Percentiles rank a stretch among this genome's conserved stretches.
phyloP scores from a whole-genome alignment of 2,113 vertebrate species.

The Callionymus lyra region DNA sequence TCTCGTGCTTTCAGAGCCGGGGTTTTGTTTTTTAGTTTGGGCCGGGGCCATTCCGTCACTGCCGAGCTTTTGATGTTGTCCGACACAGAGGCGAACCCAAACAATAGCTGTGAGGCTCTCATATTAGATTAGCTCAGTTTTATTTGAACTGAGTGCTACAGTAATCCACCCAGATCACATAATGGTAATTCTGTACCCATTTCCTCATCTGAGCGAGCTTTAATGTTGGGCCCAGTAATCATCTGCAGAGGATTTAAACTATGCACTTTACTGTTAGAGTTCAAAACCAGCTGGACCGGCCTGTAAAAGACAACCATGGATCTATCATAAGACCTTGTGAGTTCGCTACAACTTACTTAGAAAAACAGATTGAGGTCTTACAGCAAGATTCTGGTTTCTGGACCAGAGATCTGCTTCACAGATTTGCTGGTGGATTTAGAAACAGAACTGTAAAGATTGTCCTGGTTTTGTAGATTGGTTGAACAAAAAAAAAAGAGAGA shows the following conservation, averaged over 20 bases:
- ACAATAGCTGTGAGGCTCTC: conserved; percentile 29
- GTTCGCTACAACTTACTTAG: not conserved
- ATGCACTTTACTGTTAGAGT: conserved; percentile 41
- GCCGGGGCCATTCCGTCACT: conserved; percentile 9
- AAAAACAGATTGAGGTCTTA: no score
- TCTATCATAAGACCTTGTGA: conserved; percentile 47
- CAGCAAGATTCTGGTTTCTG: no score
- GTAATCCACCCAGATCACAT: conserved; percentile 56
- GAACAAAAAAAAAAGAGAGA: no score
- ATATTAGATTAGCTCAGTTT: conserved; percentile 48
- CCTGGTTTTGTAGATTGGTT: no score
- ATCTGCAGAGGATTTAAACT: conserved; percentile 39
- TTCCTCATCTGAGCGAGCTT: conserved; percentile 46
- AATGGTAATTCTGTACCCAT: conserved; percentile 54
- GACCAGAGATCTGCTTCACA: no score
- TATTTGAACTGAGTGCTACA: conserved; percentile 46
- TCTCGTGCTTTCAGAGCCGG: no score
- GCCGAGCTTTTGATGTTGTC: conserved; percentile 14
- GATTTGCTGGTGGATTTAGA: no score
- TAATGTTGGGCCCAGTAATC: conserved; percentile 48
- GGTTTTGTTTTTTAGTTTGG: conserved; percentile 12
- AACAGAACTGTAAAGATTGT: no score
- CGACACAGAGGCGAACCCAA: conserved; percentile 36
- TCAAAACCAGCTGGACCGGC: conserved; percentile 48
- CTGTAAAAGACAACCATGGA: conserved; percentile 48